Conservation (phyloP, 1,140 invertebrate genomes). For the Bombus breviceps region DNA sequence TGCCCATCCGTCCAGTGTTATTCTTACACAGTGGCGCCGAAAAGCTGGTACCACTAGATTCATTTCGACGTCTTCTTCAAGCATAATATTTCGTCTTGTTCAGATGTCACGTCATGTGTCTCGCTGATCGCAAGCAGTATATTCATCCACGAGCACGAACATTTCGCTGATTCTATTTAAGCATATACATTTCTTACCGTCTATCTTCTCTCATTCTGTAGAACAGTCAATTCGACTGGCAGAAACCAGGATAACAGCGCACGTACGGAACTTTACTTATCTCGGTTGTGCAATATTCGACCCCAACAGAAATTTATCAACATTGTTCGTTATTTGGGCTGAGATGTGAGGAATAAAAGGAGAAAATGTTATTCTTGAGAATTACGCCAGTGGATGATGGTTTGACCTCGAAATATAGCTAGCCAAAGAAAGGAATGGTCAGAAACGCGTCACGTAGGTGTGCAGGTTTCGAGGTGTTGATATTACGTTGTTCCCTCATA, state of each 20-base stretch:
- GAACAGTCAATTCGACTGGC: neutral
- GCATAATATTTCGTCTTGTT: conserved; percentile 8
- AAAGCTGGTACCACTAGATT: conserved; percentile 14
- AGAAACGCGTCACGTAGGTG: neutral
- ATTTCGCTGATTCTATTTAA: neutral
- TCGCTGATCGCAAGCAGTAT: neutral
- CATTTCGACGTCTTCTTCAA: conserved; percentile 5
- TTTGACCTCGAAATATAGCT: conserved; percentile 14
- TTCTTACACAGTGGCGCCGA: conserved; percentile 59
- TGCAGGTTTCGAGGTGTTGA: neutral
- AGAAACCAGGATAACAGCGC: neutral
- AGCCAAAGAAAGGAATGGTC: neutral
- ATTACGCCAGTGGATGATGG: conserved; percentile 31
- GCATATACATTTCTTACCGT: neutral
- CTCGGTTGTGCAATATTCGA: neutral
- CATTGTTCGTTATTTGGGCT: neutral
- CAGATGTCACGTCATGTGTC: neutral
- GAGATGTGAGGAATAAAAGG: neutral
- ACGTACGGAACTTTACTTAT: neutral
- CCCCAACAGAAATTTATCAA: neutral
- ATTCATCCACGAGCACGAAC: neutral
- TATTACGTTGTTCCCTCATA: neutral
- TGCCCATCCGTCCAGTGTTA: conserved; percentile 55
- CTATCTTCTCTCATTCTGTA: neutral
- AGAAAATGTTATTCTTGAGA: conserved; percentile 31